Percentiles rank a stretch among this genome's conserved stretches.
Evolutionary conservation across 2,888 invertebrate species (phyloP).

Genomic region (Chaetogeoica ovagalla): DNA sequence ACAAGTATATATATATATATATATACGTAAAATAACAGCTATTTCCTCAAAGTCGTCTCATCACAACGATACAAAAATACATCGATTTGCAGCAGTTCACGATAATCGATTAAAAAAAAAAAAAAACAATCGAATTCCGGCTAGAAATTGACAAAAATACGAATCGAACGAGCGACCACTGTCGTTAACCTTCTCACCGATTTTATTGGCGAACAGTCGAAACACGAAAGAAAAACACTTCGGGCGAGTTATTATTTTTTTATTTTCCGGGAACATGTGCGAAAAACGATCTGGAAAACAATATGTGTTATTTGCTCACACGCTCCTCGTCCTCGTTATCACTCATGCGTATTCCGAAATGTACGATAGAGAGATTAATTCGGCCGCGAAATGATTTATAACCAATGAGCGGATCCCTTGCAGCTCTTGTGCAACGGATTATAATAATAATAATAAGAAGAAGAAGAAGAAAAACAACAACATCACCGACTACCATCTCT

Average conservation of each 20-base stretch:
- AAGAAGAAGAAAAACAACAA: too few species aligned
- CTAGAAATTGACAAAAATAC: not conserved
- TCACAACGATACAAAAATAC: not conserved
- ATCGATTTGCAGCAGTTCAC: not conserved
- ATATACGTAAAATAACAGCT: too few species aligned
- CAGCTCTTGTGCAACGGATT: too few species aligned
- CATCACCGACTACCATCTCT: too few species aligned
- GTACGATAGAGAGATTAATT: constrained; percentile 10
- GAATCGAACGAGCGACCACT: not conserved
- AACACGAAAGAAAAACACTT: not conserved
- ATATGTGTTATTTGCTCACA: not conserved
- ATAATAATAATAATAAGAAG: too few species aligned
- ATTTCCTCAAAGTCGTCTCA: too few species aligned
- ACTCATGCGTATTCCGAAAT: constrained; percentile 6
- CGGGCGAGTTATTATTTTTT: not conserved
- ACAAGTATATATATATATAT: too few species aligned
- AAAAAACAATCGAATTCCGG: not conserved
- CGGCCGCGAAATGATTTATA: constrained; percentile 29
- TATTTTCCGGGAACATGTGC: not conserved
- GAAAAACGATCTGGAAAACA: not conserved
- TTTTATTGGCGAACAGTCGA: too few species aligned
- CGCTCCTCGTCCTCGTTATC: not conserved
- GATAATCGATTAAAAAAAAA: not conserved
- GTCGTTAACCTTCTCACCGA: too few species aligned
- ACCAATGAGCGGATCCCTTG: not conserved